Percentiles rank a stretch among this genome's conserved stretches.
Conservation (phyloP, 2,113 vertebrate species). For the Eptesicus fuscus region DNA sequence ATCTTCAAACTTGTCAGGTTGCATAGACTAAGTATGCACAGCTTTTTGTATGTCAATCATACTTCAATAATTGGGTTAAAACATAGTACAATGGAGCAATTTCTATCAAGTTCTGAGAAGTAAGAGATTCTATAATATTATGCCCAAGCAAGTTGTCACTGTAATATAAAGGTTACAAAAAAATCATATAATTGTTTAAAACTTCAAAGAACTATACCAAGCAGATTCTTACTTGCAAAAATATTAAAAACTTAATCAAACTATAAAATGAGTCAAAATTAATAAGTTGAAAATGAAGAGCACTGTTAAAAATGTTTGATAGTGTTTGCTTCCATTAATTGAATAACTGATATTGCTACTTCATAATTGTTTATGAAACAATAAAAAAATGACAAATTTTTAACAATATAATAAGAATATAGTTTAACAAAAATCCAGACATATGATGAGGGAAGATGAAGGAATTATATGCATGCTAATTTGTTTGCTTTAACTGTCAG, state of each 20-base stretch:
- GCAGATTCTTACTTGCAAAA: not conserved
- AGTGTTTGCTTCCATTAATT: not conserved
- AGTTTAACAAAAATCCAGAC: not conserved
- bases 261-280: not conserved
- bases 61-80: not conserved
- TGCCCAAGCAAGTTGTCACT: not conserved
- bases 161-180: not conserved
- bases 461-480: not conserved
- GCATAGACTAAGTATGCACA: not conserved
- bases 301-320: not conserved
- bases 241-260: not conserved
- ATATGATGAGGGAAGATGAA: not conserved
- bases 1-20: not conserved
- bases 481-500: not conserved
- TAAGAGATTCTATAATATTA: not conserved
- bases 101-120: not conserved
- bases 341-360: not conserved
- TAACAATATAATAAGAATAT: not conserved
- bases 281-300: not conserved
- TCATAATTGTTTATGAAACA: not conserved
- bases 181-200: not conserved
- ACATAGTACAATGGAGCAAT: not conserved
- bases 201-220: not conserved
- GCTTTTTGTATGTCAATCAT: not conserved
- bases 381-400: not conserved